A percentile compares a stretch with the other conserved stretches of the same genome.
Conservation (phyloP, 2,888 invertebrate species). For the Cephus pygmeus region DNA sequence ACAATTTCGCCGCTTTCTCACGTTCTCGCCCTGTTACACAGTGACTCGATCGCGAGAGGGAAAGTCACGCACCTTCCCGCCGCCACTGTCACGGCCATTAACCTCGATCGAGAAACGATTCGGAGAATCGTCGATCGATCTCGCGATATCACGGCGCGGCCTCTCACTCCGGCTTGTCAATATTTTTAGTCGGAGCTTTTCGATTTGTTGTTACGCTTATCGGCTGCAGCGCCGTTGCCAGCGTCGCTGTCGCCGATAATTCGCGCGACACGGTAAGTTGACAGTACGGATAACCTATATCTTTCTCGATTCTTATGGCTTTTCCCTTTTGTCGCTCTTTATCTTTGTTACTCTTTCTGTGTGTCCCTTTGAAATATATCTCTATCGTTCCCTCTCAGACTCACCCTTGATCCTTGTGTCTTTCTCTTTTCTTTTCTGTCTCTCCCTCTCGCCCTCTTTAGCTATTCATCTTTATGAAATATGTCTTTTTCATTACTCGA, state of each 20-base stretch:
- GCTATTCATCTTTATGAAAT: background rate
- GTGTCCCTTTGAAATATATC: constrained; percentile 6
- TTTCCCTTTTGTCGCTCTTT: constrained; percentile 11
- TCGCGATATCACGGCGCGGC: background rate
- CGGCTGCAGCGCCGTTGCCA: constrained; percentile 73
- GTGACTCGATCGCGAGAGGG: background rate
- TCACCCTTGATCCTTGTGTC: background rate
- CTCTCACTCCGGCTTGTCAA: constrained; percentile 9
- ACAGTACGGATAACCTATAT: background rate
- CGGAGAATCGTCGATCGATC: background rate
- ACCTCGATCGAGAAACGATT: background rate
- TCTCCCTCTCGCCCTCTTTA: background rate
- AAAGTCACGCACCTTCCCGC: background rate
- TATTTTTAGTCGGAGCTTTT: constrained; percentile 13
- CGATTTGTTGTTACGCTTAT: constrained; percentile 74
- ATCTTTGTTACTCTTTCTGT: constrained; percentile 4
- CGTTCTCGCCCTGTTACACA: background rate
- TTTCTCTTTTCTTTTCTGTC: background rate
- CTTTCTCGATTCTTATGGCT: constrained; percentile 11
- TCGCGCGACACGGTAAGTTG: background rate
- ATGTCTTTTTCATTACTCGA: background rate
- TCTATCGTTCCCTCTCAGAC: background rate
- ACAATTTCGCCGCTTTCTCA: background rate
- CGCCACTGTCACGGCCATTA: background rate
- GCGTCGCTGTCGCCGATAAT: constrained; percentile 61